Percentiles rank a stretch among this genome's conserved stretches.
phyloP scores from a whole-genome alignment of 2,797 vertebrate genomes.

The Pteropus rufus region DNA sequence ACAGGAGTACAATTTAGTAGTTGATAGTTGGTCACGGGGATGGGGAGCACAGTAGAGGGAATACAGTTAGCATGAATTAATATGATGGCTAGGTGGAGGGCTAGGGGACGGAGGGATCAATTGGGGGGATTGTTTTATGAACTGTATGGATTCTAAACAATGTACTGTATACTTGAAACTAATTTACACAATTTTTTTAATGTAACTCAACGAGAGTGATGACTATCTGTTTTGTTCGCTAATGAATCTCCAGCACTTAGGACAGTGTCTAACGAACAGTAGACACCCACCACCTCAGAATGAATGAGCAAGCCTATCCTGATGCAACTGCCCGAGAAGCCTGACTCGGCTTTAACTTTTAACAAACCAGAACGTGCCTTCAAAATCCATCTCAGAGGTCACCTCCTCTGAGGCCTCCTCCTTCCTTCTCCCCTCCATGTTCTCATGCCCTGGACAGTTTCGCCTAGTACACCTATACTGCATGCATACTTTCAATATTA shows the following conservation, averaged over 20 bases:
- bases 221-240: not conserved
- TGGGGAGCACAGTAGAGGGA: no score
- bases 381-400: not conserved
- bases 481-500: not conserved
- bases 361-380: not conserved
- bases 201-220: not conserved
- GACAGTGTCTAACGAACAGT: not conserved
- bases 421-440: not conserved
- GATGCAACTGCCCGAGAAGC: not conserved
- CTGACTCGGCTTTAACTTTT: not conserved
- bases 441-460: not conserved
- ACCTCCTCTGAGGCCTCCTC: not conserved
- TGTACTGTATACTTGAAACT: no score
- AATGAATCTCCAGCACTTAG: not conserved
- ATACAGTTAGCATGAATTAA: no score
- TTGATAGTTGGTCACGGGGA: no score
- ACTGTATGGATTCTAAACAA: no score
- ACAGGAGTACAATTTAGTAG: no score
- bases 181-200: not conserved
- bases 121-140: no score
- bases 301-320: not conserved
- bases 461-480: not conserved
- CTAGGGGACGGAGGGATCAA: no score
- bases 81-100: no score
- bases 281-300: no score